Evolutionary conservation across 2,797 vertebrate species (phyloP), one percentile per base, ranked within the genome.

Genomic region (Lepilemur septentrionalis): DNA sequence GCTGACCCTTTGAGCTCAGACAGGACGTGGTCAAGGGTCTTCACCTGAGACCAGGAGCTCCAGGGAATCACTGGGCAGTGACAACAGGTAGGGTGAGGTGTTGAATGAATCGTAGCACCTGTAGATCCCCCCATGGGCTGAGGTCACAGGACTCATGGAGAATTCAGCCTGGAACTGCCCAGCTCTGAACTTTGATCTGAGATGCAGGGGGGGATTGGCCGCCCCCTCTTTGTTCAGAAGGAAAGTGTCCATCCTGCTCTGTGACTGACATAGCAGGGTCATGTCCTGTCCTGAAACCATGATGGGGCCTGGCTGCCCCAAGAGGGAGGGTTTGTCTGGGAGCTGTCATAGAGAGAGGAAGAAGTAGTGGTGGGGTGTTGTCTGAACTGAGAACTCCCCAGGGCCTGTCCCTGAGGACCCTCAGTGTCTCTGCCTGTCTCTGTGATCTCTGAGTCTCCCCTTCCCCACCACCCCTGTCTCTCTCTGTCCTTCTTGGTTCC

Each of bases 11-110:
- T 4, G 15, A 11, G 5, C n/a, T 43, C n/a, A 28, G 23, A 14
- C 0, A 30, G 6, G 17, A 9, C 6, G 23, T 6, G 4, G 1
- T 0, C 2, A 9, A 11, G 1, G 1, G 3, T 8, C 13, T 61
- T 75, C 50, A 96, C 96, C 93, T 93, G n/a, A 67, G 32, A 94
- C 69, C 20, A 5, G 0, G 3, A 96, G 79, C n/a, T 95, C 48
- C 75, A 92, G 43, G 7, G 92, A 48, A n/a, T 35, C 43, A 41
- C 96, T 97, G 84, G 48, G 20, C 7, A 25, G 1, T 30, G 95
- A 87, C 48, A 61, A 2, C 23, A 76, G 55, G 30, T 43, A 20
- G 43, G 14, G 20, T 20, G 8, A 3, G 0, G 22, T 32, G 30
- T 7, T 0, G 8, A 0, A 1, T 32, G 72, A 86, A 1, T 52